Conservation (phyloP, 2,113 vertebrate species). For the Sigmodon hispidus region DNA sequence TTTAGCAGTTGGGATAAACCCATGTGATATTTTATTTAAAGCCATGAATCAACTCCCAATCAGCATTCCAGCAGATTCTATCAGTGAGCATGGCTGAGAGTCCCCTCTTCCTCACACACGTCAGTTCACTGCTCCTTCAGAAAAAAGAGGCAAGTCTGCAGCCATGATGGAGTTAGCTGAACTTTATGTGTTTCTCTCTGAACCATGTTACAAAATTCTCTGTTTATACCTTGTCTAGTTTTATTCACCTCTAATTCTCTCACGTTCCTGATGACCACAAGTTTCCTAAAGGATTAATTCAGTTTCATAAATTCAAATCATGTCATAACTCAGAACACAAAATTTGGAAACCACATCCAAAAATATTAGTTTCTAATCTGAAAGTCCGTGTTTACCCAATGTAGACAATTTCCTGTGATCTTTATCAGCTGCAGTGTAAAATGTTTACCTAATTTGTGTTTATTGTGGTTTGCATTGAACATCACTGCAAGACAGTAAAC, state of each 20-base stretch:
- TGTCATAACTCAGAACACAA: not conserved
- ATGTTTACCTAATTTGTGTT: not conserved
- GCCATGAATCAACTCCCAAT: conserved; percentile 15
- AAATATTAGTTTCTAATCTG: not conserved
- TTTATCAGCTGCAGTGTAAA: not conserved
- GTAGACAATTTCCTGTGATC: not conserved
- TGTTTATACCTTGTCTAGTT: not conserved
- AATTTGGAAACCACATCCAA: not conserved
- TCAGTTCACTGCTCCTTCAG: not conserved
- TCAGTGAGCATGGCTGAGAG: not conserved
- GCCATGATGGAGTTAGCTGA: not conserved
- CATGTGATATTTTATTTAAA: conserved; percentile 29
- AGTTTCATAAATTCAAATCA: conserved; percentile 6
- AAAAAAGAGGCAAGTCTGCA: not conserved
- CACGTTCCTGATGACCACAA: not conserved
- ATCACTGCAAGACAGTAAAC: not conserved
- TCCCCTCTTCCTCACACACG: not conserved
- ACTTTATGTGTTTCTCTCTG: not conserved
- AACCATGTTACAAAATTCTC: not conserved
- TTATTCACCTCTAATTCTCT: not conserved
- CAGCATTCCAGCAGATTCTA: not conserved
- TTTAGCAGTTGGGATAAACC: conserved; percentile 23
- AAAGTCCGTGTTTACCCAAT: not conserved
- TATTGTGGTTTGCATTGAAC: not conserved
- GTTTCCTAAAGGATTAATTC: not conserved